phyloP scores from a whole-genome alignment of 2,113 vertebrate genomes.

The Australoheros scitulus region DNA sequence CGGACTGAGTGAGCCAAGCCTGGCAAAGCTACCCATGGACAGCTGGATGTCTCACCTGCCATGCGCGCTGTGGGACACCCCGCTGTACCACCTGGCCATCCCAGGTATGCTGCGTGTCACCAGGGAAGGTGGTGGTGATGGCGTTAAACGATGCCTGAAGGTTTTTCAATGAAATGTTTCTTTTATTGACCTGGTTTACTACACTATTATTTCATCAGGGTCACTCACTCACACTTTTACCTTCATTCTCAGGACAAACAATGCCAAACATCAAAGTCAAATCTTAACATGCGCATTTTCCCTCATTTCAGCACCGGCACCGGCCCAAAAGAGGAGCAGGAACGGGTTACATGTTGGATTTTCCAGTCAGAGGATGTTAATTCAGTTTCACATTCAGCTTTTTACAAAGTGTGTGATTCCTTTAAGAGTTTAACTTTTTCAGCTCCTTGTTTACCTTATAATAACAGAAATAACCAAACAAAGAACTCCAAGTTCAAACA shows the following conservation, averaged over 20 bases:
- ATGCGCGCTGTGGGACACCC: slow-evolving; percentile 83
- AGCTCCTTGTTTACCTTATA: not conserved
- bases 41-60: slow-evolving; percentile 89
- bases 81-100: slow-evolving; percentile 86
- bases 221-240: too few relatives aligned
- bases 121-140: not conserved
- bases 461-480: not conserved
- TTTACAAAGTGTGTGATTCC: too few relatives aligned
- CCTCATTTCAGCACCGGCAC: too few relatives aligned
- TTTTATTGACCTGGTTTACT: not conserved
- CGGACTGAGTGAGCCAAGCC: slow-evolving; percentile 36
- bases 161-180: not conserved
- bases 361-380: not conserved
- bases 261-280: too few relatives aligned
- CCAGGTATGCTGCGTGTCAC: slow-evolving; percentile 81
- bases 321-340: too few relatives aligned
- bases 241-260: not conserved
- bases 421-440: too few relatives aligned
- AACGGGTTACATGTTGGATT: not conserved
- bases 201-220: not conserved
- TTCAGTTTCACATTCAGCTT: too few relatives aligned
- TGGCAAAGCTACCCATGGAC: slow-evolving; percentile 73
- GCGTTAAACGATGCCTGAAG: not conserved
- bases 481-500: not conserved
- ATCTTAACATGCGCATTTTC: too few relatives aligned